phyloP scores from a whole-genome alignment of 1,140 invertebrate genomes.

The Leptopilina boulardi region DNA sequence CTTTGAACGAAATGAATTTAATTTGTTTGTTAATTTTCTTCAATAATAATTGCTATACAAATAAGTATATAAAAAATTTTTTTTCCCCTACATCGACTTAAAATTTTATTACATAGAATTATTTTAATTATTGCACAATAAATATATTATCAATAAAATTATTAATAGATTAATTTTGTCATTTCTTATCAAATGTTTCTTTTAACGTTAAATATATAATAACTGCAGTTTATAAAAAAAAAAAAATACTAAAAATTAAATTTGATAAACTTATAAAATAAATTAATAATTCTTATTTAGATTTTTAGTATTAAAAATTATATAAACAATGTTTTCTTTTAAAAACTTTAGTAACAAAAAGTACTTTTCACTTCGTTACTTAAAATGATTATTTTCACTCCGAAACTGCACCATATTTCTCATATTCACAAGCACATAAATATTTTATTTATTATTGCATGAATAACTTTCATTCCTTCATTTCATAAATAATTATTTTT shows the following conservation, averaged over 20 bases:
- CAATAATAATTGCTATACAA: not conserved
- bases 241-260: no score
- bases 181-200: no score
- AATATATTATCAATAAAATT: no score
- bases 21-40: conserved; percentile 18
- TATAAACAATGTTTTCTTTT: not conserved
- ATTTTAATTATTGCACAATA: no score
- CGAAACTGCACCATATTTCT: not conserved
- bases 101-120: no score
- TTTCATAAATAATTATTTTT: conserved; percentile 2
- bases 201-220: no score
- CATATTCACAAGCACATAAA: not conserved
- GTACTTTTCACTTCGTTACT: conserved; percentile 6
- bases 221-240: no score
- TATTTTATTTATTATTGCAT: not conserved
- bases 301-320: no score
- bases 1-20: conserved; percentile 52
- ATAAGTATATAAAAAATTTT: not conserved
- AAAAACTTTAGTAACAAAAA: not conserved
- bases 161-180: no score
- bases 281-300: no score
- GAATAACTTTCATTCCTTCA: conserved; percentile 1
- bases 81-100: not conserved
- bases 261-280: no score
- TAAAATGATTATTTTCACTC: not conserved